Evolutionary conservation across 2,888 invertebrate genomes (phyloP).

Genomic region (Pemphredon lugubris): DNA sequence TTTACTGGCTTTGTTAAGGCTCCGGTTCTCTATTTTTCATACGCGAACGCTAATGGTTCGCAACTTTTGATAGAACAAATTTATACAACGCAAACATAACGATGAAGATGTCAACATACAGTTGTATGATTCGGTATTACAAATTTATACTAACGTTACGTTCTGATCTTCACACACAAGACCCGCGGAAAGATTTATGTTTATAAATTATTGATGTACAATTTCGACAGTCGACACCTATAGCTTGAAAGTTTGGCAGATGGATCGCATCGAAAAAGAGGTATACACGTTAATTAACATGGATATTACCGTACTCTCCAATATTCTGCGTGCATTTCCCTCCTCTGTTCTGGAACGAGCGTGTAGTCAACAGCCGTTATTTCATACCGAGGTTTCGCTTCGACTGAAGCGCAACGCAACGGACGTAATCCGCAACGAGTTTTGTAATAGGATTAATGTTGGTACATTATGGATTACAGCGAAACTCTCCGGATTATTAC

Average conservation of each 20-base stretch:
- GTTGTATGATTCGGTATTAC: too few species aligned
- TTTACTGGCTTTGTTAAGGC: too few species aligned
- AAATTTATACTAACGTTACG: too few species aligned
- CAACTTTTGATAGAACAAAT: too few species aligned
- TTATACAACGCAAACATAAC: too few species aligned
- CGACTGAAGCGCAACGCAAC: conserved; percentile 10
- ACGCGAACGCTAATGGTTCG: too few species aligned
- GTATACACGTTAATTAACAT: conserved; percentile 11
- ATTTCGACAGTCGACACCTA: conserved; percentile 28
- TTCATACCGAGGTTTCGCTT: conserved; percentile 9
- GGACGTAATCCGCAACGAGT: conserved; percentile 20
- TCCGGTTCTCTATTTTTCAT: too few species aligned
- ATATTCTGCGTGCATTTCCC: conserved; percentile 16
- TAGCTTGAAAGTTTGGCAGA: conserved; percentile 27
- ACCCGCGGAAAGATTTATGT: too few species aligned
- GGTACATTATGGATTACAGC: conserved; percentile 53
- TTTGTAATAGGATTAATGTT: conserved; percentile 2
- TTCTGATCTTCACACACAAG: too few species aligned
- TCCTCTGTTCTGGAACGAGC: conserved; percentile 35
- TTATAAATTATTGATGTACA: too few species aligned
- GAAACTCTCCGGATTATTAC: conserved; percentile 51
- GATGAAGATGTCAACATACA: too few species aligned
- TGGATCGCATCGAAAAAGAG: conserved; percentile 36
- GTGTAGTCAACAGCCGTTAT: conserved; percentile 53
- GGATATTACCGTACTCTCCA: conserved; percentile 7